These are phyloP conservation scores for Maniola hyperantus DNA, from an alignment of 2,888 invertebrate genomes.

Conservation along the genomic window DNA sequence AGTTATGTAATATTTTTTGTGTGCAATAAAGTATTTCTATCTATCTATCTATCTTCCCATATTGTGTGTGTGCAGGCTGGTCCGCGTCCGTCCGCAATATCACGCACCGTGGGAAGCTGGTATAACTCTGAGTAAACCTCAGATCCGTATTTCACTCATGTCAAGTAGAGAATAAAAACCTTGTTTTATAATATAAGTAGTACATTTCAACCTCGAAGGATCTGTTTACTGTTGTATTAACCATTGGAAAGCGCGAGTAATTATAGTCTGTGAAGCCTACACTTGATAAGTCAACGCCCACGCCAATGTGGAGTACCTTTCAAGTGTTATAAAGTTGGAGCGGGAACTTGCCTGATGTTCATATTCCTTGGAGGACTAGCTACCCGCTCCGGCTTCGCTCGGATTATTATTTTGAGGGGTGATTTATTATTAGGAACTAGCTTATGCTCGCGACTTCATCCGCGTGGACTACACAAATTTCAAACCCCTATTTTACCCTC, in stretches of 20 bases:
- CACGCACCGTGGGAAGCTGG: no score
- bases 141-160: background rate
- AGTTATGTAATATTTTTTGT: no score
- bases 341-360: conserved; percentile 9
- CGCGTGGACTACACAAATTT: no score
- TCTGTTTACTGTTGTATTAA: conserved; percentile 47
- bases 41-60: no score
- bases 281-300: conserved; percentile 57
- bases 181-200: background rate
- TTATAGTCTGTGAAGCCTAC: conserved; percentile 55
- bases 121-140: background rate
- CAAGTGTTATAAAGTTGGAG: conserved; percentile 50
- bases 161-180: background rate
- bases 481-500: no score
- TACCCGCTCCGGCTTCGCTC: background rate
- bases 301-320: conserved; percentile 53
- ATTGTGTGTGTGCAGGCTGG: no score
- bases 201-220: conserved; percentile 32
- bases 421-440: no score
- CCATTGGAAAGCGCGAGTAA: conserved; percentile 62
- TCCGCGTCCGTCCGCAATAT: no score
- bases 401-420: no score
- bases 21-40: no score
- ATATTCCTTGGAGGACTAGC: background rate
- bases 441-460: no score